Percentiles rank a stretch among this genome's conserved stretches.
Conservation (phyloP, 1,140 invertebrate species). For the Vollenhovia emeryi region DNA sequence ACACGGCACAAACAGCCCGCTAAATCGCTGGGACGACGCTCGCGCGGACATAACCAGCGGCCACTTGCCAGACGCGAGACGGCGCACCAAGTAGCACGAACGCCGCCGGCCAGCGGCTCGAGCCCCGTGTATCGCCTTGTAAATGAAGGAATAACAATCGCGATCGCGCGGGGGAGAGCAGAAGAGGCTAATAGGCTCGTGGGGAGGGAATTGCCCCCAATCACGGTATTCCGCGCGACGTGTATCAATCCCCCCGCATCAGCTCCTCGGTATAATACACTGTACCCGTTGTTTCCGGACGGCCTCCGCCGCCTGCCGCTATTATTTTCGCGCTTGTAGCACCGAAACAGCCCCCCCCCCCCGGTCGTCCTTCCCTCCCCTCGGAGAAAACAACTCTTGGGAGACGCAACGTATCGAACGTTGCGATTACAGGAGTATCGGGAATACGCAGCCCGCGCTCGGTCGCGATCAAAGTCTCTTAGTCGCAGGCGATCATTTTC, state of each 20-base stretch:
- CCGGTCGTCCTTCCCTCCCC: neutral
- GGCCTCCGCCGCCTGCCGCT: neutral
- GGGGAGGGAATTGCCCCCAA: conserved; percentile 64
- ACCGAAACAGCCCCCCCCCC: neutral
- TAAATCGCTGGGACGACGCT: conserved; percentile 48
- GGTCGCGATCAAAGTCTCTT: conserved; percentile 55
- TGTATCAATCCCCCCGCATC: conserved; percentile 59
- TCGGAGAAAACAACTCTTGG: conserved; percentile 21
- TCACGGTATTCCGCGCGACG: conserved; percentile 62
- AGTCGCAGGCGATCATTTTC: conserved; percentile 58
- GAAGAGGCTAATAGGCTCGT: conserved; percentile 47
- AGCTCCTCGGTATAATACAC: conserved; percentile 65
- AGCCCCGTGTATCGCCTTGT: conserved; percentile 72
- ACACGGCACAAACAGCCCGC: conserved; percentile 21
- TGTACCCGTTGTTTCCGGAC: conserved; percentile 38
- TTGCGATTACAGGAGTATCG: conserved; percentile 36
- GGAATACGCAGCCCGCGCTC: conserved; percentile 17
- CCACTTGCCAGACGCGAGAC: neutral
- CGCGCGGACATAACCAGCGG: neutral
- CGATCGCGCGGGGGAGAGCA: conserved; percentile 15
- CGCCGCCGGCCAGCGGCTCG: neutral
- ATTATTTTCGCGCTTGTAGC: neutral
- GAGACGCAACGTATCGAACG: conserved; percentile 28
- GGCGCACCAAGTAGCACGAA: neutral
- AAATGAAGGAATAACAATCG: conserved; percentile 80